These are phyloP conservation scores for Phrynosoma platyrhinos DNA, from an alignment of 2,113 vertebrate species.

Conservation along the genomic window DNA sequence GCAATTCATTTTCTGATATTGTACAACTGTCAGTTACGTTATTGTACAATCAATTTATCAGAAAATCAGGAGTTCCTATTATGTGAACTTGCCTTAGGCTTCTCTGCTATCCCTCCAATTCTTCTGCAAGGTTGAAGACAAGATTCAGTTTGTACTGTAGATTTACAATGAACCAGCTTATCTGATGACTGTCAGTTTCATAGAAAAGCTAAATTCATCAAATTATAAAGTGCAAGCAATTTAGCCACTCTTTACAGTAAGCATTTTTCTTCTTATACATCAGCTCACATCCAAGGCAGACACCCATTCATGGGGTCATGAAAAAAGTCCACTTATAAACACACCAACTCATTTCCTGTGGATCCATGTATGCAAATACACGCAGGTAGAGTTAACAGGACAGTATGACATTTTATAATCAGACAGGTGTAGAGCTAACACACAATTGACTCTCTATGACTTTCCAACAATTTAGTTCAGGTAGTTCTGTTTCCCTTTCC, in stretches of 20 bases:
- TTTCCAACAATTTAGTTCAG: background rate
- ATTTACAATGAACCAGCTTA: background rate
- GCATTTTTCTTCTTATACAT: background rate
- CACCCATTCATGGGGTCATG: background rate
- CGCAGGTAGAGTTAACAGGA: too few relatives aligned
- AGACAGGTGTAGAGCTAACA: background rate
- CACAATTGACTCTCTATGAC: background rate
- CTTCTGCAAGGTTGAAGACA: background rate
- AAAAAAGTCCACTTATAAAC: background rate
- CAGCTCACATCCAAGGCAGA: background rate
- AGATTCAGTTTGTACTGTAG: background rate
- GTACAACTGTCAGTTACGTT: background rate
- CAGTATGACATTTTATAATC: background rate
- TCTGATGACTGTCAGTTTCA: background rate
- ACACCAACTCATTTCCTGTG: too few relatives aligned
- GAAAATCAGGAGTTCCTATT: background rate
- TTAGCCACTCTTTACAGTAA: background rate
- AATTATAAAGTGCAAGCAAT: background rate
- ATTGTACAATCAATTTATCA: background rate
- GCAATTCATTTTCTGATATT: background rate
- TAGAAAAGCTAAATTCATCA: background rate
- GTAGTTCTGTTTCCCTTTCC: background rate
- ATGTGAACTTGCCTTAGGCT: background rate
- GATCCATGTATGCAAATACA: background rate
- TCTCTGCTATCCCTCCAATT: background rate